phyloP scores from a whole-genome alignment of 2,888 invertebrate genomes.

The Carterocephalus palaemon region DNA sequence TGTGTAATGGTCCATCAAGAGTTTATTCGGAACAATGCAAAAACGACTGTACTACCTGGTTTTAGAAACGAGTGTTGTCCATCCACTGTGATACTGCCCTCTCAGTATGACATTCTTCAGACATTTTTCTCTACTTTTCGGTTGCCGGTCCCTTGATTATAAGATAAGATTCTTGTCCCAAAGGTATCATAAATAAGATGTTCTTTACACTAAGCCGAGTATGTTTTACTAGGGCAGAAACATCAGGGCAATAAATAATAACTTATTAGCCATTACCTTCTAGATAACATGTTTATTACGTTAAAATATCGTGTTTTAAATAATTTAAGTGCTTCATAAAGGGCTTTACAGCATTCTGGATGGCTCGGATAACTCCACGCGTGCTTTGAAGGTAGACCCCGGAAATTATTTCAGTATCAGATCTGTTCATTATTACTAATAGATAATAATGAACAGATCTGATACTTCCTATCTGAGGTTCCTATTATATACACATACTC shows the following conservation, averaged over 20 bases:
- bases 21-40: too few species aligned
- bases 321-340: conserved; percentile 17
- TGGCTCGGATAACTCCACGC: neutral
- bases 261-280: conserved; percentile 20
- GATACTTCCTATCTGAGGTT: too few species aligned
- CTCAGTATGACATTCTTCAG: conserved; percentile 34
- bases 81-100: neutral
- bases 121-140: conserved; percentile 42
- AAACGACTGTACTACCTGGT: neutral
- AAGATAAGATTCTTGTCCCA: conserved; percentile 37
- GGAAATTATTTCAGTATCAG: neutral
- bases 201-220: conserved; percentile 2
- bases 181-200: conserved; percentile 14
- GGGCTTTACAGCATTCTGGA: conserved; percentile 1
- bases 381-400: neutral
- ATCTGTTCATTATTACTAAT: too few species aligned
- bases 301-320: conserved; percentile 22
- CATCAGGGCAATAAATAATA: conserved; percentile 21
- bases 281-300: conserved; percentile 20
- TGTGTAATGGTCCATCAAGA: too few species aligned
- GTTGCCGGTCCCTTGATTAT: conserved; percentile 40
- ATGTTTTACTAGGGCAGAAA: conserved; percentile 19
- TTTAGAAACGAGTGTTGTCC: neutral
- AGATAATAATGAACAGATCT: too few species aligned
- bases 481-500: too few species aligned